Percentiles rank a stretch among this genome's conserved stretches.
Conservation (phyloP, 2,113 vertebrate genomes). For the Philantomba maxwellii region DNA sequence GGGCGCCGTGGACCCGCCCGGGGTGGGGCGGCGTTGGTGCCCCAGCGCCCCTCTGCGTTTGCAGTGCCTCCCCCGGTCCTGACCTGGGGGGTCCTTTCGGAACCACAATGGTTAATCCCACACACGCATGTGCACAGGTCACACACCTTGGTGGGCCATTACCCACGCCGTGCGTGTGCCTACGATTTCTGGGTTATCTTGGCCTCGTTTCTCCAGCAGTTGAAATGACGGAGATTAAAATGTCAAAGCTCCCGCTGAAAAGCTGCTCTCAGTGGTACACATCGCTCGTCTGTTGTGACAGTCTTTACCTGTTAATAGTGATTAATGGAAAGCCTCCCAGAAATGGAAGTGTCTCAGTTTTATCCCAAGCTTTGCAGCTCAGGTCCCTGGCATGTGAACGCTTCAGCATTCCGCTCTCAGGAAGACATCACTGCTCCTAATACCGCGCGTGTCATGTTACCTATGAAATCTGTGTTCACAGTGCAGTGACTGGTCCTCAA, state of each 20-base stretch:
- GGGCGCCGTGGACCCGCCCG: not conserved
- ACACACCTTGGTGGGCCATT: rapidly evolving
- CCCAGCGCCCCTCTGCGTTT: rapidly evolving
- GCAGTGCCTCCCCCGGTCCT: not conserved
- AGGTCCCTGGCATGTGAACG: rapidly evolving
- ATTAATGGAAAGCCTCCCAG: not conserved
- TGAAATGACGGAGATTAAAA: constrained; percentile 43
- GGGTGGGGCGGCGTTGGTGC: rapidly evolving
- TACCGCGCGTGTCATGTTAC: rapidly evolving
- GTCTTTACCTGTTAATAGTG: constrained; percentile 23
- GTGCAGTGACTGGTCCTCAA: rapidly evolving
- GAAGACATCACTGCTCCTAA: not conserved
- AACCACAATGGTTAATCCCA: not conserved
- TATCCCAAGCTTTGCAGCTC: not conserved
- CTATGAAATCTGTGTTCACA: rapidly evolving
- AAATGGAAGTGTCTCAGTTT: not conserved
- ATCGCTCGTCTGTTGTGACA: constrained; percentile 12
- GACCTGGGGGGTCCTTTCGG: not conserved
- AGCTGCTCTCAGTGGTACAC: constrained; percentile 3
- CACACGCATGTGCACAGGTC: rapidly evolving
- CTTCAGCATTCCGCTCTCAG: not conserved
- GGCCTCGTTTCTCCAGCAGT: constrained; percentile 35
- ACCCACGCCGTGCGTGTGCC: rapidly evolving
- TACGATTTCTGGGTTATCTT: not conserved
- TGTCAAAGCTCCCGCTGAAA: constrained; percentile 35